A percentile compares a stretch with the other conserved stretches of the same genome.
phyloP scores from a whole-genome alignment of 2,113 vertebrate genomes.

The Alexandromys fortis region DNA sequence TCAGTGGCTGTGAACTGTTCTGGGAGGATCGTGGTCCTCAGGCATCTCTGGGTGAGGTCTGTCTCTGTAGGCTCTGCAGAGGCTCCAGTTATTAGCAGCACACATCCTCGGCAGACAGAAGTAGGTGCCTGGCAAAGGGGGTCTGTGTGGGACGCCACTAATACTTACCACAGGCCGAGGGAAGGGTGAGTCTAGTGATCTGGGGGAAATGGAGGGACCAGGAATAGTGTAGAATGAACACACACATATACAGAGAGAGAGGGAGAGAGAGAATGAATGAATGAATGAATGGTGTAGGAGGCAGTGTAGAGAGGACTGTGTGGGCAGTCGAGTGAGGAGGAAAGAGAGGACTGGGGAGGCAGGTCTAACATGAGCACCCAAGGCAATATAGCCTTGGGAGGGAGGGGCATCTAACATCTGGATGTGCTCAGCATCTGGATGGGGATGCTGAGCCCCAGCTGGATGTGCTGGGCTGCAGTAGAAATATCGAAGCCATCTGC shows the following conservation, averaged over 20 bases:
- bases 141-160: neutral
- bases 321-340: neutral
- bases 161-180: neutral
- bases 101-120: no score
- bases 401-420: neutral
- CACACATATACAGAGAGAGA: neutral
- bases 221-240: neutral
- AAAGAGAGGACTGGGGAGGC: neutral
- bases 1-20: neutral
- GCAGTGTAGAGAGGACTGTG: neutral
- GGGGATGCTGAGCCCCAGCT: neutral
- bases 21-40: no score
- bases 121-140: neutral
- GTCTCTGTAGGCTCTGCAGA: neutral
- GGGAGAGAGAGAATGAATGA: no score
- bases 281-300: neutral
- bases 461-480: neutral
- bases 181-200: neutral
- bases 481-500: neutral
- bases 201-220: neutral
- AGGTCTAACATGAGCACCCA: neutral
- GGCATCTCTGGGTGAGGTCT: neutral
- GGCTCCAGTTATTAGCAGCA: neutral
- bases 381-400: neutral
- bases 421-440: neutral